Percentiles rank a stretch among this genome's conserved stretches.
phyloP scores from a whole-genome alignment of 2,797 vertebrate species.

The Spondyliosoma cantharus region DNA sequence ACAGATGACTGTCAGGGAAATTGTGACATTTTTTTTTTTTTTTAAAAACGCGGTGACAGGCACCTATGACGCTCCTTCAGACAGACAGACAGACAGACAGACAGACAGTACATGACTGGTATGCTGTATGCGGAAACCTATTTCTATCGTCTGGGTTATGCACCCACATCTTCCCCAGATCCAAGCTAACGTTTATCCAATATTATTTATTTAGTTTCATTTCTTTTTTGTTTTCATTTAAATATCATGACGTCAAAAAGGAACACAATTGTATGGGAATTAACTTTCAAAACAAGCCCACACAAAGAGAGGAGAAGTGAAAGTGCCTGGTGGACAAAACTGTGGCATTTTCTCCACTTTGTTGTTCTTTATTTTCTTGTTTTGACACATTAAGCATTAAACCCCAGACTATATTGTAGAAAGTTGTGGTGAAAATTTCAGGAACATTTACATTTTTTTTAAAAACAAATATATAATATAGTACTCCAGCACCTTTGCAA shows the following conservation, averaged over 20 bases:
- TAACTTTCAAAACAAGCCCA: background rate
- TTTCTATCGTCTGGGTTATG: constrained; percentile 2
- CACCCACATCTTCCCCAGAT: background rate
- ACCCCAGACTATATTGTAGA: background rate
- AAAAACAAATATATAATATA: too few species aligned
- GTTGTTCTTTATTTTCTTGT: background rate
- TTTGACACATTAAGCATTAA: background rate
- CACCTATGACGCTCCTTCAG: constrained; percentile 12
- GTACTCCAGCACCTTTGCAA: background rate
- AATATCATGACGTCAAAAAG: background rate
- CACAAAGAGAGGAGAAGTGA: constrained; percentile 58
- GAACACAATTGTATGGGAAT: background rate
- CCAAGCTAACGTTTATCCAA: background rate
- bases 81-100: constrained; percentile 44
- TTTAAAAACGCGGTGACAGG: constrained; percentile 33
- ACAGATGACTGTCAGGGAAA: constrained; percentile 67
- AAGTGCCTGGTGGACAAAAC: constrained; percentile 49
- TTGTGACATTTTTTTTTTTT: constrained; percentile 46
- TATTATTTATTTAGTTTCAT: background rate
- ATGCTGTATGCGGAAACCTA: constrained; percentile 19
- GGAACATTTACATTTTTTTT: background rate
- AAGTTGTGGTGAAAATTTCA: background rate
- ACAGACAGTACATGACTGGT: constrained; percentile 47
- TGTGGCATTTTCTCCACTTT: background rate
- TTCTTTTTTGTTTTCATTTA: background rate